Evolutionary conservation across 2,888 invertebrate species (phyloP).

Genomic region (Lucinisca nassula): DNA sequence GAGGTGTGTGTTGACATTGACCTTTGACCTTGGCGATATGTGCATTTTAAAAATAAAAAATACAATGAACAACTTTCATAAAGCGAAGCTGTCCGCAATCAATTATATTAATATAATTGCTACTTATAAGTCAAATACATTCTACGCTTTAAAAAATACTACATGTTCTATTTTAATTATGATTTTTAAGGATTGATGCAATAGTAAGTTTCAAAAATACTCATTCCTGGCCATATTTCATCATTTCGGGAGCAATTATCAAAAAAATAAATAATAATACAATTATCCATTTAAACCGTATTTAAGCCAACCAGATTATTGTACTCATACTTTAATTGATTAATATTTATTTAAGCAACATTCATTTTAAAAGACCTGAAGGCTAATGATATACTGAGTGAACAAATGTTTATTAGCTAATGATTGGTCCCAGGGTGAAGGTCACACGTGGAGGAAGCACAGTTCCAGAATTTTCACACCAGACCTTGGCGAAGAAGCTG

Average conservation of each 20-base stretch:
- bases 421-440: conserved; percentile 55
- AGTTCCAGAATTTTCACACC: conserved; percentile 1
- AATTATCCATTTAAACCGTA: no score
- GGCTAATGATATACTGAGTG: no score
- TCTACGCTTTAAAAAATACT: no score
- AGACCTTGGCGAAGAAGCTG: background rate
- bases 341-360: no score
- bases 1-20: conserved; percentile 56
- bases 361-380: no score
- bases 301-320: no score
- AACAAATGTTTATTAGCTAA: no score
- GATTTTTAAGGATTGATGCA: conserved; percentile 51
- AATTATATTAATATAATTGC: background rate
- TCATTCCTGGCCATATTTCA: background rate
- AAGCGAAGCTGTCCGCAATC: no score
- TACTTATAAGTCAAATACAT: no score
- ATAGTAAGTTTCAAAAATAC: conserved; percentile 39
- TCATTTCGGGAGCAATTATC: conserved; percentile 32
- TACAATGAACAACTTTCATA: background rate
- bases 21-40: conserved; percentile 57
- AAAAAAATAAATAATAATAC: no score
- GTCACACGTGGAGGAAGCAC: conserved; percentile 48
- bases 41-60: conserved; percentile 53
- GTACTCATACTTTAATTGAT: no score
- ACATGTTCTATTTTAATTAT: background rate